Percentiles rank a stretch among this genome's conserved stretches.
These are phyloP conservation scores for Ivindomyrus marchei DNA, from an alignment of 2,113 vertebrate species.

Conservation along the genomic window DNA sequence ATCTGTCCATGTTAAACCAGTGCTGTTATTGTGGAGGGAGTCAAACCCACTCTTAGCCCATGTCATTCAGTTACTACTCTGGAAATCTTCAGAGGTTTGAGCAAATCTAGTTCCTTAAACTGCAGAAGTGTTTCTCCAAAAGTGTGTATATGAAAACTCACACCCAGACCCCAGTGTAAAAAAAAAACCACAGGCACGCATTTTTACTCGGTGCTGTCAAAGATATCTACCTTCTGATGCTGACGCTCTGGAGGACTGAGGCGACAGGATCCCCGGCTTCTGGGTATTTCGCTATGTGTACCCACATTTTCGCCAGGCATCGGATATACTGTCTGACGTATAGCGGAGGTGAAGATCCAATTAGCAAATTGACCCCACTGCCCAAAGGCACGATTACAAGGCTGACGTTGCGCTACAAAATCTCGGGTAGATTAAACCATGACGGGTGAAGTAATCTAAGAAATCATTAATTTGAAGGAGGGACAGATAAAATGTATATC, in stretches of 20 bases:
- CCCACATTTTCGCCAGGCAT: conserved; percentile 37
- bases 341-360: conserved; percentile 45
- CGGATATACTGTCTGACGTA: conserved; percentile 51
- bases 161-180: not conserved
- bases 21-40: conserved; percentile 11
- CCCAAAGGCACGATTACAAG: conserved; percentile 23
- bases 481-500: not conserved
- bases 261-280: not conserved
- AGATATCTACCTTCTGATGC: not conserved
- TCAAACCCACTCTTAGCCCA: conserved; percentile 1
- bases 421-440: conserved; percentile 37
- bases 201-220: not conserved
- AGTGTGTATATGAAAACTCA: not conserved
- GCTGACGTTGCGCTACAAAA: conserved; percentile 29
- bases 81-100: conserved; percentile 12
- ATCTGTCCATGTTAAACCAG: conserved; percentile 13
- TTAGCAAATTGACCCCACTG: conserved; percentile 45
- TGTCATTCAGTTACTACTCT: not conserved
- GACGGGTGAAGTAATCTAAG: not conserved
- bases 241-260: not conserved
- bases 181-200: not conserved
- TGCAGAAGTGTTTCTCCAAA: not conserved
- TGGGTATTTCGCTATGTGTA: not conserved
- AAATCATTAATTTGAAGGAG: not conserved
- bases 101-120: conserved; percentile 12